phyloP scores from a whole-genome alignment of 2,797 vertebrate genomes.

The Neosilurus mollespiculum region DNA sequence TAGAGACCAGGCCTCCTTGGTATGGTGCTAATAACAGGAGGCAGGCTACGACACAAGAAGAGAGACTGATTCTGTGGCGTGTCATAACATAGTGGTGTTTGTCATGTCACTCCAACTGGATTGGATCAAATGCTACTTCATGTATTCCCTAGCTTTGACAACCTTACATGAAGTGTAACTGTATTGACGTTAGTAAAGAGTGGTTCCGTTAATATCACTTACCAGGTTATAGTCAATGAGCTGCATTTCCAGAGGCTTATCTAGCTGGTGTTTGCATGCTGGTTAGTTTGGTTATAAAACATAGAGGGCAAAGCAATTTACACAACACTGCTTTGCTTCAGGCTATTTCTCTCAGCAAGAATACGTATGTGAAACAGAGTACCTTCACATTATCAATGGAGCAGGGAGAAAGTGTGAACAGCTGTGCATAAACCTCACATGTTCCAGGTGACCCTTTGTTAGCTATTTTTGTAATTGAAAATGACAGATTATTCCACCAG shows the following conservation, averaged over 20 bases:
- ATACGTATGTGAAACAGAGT: slow-evolving; percentile 7
- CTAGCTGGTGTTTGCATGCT: slow-evolving; percentile 38
- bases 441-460: not conserved
- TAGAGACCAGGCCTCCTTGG: slow-evolving; percentile 59
- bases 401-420: not conserved
- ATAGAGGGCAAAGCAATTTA: slow-evolving; percentile 7
- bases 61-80: slow-evolving; percentile 48
- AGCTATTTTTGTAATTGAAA: slow-evolving; percentile 1
- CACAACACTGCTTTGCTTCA: slow-evolving; percentile 6
- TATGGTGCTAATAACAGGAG: slow-evolving; percentile 70
- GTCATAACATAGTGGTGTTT: slow-evolving; percentile 7
- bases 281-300: slow-evolving; percentile 29
- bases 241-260: slow-evolving; percentile 38
- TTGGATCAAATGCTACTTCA: slow-evolving; percentile 6
- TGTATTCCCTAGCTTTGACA: not conserved
- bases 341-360: slow-evolving; percentile 14
- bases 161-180: not conserved
- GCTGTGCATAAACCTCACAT: not conserved
- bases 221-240: slow-evolving; percentile 6
- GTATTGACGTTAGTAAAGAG: not conserved
- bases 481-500: not conserved
- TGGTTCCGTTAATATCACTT: slow-evolving; percentile 25
- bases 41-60: slow-evolving; percentile 44
- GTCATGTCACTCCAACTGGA: slow-evolving; percentile 4
- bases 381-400: not conserved